These are phyloP conservation scores for Miltochrista miniata DNA, from an alignment of 2,888 invertebrate genomes.

Conservation along the genomic window DNA sequence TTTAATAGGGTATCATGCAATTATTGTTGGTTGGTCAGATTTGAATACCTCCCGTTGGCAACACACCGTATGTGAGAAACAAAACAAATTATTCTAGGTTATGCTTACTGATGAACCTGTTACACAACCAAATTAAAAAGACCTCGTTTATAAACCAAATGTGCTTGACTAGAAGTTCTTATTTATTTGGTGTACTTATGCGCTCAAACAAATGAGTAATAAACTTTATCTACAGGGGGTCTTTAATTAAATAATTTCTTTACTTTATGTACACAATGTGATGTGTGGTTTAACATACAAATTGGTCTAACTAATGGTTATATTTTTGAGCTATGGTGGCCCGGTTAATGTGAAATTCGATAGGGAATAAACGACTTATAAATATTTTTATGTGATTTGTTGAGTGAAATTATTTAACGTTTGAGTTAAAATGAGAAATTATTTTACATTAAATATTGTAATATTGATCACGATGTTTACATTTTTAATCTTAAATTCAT, in stretches of 20 bases:
- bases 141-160: conserved; percentile 11
- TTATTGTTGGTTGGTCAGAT: conserved; percentile 16
- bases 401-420: conserved; percentile 32
- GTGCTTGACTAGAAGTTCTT: not conserved
- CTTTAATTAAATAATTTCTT: conserved; percentile 66
- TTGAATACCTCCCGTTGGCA: conserved; percentile 49
- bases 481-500: not conserved
- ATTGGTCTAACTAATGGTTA: conserved; percentile 57
- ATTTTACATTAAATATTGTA: not conserved
- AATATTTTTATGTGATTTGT: conserved; percentile 39
- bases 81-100: conserved; percentile 58
- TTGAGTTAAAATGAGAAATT: conserved; percentile 22
- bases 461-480: not conserved
- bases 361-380: conserved; percentile 47
- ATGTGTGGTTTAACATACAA: conserved; percentile 56
- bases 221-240: conserved; percentile 56
- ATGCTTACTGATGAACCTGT: conserved; percentile 39
- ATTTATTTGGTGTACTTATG: conserved; percentile 1
- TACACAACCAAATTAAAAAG: conserved; percentile 28
- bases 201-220: conserved; percentile 52
- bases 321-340: conserved; percentile 51
- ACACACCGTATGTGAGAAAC: conserved; percentile 54
- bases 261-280: conserved; percentile 31
- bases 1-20: conserved; percentile 26
- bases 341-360: conserved; percentile 52